phyloP scores from a whole-genome alignment of 1,140 invertebrate species.

The Cryptotermes secundus region DNA sequence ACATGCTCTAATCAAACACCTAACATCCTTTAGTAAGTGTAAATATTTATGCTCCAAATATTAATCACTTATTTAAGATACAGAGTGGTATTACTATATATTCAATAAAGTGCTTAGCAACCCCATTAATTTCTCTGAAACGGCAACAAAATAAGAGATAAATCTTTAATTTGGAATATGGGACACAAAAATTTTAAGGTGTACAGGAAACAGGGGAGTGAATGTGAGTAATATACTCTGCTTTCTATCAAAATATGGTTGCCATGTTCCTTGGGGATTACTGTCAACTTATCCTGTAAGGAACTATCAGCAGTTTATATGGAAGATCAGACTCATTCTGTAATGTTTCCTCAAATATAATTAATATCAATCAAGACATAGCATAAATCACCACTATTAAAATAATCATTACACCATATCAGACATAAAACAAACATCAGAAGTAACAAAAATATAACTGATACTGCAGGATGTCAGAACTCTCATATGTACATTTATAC shows the following conservation, averaged over 20 bases:
- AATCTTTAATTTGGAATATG: background rate
- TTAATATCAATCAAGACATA: no score
- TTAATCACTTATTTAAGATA: background rate
- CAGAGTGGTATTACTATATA: background rate
- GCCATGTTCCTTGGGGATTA: background rate
- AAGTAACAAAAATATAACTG: conserved; percentile 7
- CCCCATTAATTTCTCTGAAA: background rate
- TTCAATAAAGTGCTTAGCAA: background rate
- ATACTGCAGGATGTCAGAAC: background rate
- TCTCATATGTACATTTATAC: background rate
- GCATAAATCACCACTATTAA: no score
- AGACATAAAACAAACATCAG: background rate
- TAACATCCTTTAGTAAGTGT: background rate
- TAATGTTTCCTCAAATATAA: background rate
- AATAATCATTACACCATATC: background rate
- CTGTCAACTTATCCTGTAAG: background rate
- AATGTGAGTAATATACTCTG: background rate
- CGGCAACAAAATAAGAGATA: background rate
- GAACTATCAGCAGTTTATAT: background rate
- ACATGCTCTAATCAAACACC: background rate
- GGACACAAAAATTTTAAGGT: background rate
- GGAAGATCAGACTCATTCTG: background rate
- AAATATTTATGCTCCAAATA: background rate
- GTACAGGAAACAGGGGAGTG: background rate
- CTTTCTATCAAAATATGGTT: background rate